Base-by-base conservation (phyloP, 1,140 invertebrate genomes). In the Cyclina sinensis region DNA sequence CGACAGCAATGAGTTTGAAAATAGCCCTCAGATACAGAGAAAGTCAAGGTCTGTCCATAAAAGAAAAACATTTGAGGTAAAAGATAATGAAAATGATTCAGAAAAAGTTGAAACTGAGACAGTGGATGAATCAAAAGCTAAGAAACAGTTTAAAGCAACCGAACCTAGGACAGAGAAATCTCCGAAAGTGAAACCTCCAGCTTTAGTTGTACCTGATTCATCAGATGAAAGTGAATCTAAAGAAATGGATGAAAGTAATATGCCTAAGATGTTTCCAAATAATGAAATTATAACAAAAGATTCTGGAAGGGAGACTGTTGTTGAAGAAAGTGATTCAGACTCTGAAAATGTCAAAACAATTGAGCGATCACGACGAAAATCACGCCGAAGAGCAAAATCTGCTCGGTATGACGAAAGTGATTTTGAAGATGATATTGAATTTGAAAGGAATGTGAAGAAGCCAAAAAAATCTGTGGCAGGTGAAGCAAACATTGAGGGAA, bases 41-140 rank as follows among this genome's bases (percentile, higher is more conserved):
- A 84, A 54, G 54, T 48, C 59, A 2, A 73, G 82, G 24, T 84
- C 82, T 24, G 74, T 37, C 35, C 65, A 37, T 70, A 48, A 48
- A 2, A n/a, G 59, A 2, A 65, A 35, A 51, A 82, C 80, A 39
- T 46, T 30, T 43, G 39, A 43, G 24, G 30, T 51, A 5, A 32
- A 68, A 46, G 35, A 48, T 24, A 59, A 82, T 5, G 37, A 46
- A 30, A 35, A 82, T 35, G 24, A 78, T 46, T 54, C 14, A n/a
- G 76, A 79, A 21, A 74, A 35, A n/a, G 32, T 39, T 24, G 32
- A 70, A 70, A 37, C 11, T 3, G 35, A 39, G 9, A n/a, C 35
- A 70, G 18, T 70, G 21, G 1, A 18, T 37, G 35, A 11, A 18
- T 57, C 54, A 57, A 57, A 57, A 27, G 32, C 24, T 5, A 70